Base-by-base conservation (phyloP, 2,888 invertebrate genomes). In the Agriotes lineatus region DNA sequence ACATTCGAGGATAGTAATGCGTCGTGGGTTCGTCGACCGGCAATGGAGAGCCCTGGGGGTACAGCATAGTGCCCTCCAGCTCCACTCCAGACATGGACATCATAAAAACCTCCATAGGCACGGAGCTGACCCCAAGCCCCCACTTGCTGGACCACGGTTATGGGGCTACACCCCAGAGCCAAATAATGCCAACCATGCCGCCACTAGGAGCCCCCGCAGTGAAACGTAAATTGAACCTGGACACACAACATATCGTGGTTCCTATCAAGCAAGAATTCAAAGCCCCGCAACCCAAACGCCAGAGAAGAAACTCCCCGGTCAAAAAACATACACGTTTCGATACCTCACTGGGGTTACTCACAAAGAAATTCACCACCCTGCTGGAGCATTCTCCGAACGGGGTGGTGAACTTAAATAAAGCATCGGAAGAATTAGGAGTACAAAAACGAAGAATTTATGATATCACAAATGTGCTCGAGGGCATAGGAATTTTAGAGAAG, bases 371-470 rank as follows among this genome's bases (percentile, higher is more conserved):
- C 86, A 95, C 97, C 72, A 91, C 92, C 73, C 87, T 98, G 78
- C 89, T 98, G 72, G 92, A 95, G 84, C 91, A 90, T 75, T 95
- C 96, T 70, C 91, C 93, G 33, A 93, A 96, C 83, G 97, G 97
- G 74, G 94, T 95, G 61, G 92, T 96, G 75, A 95, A 96, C 85
- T 88, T 96, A 79, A 96, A 96, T 84, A 90, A 91, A 81, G 97
- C 97, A 70, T 96, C 96, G 50, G 93, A 92, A 82, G 91, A 92
- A 77, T 87, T 97, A 74, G 92, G 93, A 79, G 97, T 97, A 78
- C 96, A 97, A 86, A 97, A 97, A 85, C 90, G 97, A 79, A 90
- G 97, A 79, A 97, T 97, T 81, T 97, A 97, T 85, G 97, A 97
- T 85, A 97, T 97, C 81, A 97, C 97, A 67, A 97, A 97, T 85